Evolutionary conservation across 1,140 invertebrate species (phyloP).

Genomic region (Asobara japonica): DNA sequence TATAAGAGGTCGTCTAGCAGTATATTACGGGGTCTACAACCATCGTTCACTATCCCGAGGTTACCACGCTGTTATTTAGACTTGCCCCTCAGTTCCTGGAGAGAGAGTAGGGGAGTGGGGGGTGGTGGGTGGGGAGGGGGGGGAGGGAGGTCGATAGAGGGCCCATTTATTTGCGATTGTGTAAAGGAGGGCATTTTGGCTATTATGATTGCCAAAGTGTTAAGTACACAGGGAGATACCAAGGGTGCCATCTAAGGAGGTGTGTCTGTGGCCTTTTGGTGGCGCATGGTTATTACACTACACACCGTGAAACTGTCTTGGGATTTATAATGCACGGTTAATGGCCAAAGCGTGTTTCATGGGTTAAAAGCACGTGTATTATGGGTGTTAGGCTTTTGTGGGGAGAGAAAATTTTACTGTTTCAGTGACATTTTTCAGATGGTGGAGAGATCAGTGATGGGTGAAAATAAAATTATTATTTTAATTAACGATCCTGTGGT

Average conservation of each 20-base stretch:
- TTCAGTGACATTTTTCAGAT: neutral
- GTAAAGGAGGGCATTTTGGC: neutral
- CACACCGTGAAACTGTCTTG: neutral
- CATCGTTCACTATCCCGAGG: conserved; percentile 38
- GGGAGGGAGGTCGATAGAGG: neutral
- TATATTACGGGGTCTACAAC: conserved; percentile 37
- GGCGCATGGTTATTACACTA: neutral
- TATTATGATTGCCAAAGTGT: neutral
- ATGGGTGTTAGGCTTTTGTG: neutral
- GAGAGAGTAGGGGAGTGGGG: neutral
- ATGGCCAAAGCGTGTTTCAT: conserved; percentile 39
- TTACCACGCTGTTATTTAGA: conserved; percentile 22
- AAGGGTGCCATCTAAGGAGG: neutral
- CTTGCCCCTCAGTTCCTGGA: conserved; percentile 19
- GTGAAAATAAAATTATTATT: too few species aligned
- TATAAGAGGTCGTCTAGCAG: conserved; percentile 38
- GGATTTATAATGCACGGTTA: conserved; percentile 37
- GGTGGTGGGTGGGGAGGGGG: neutral
- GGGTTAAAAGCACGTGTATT: conserved; percentile 24
- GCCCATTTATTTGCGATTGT: neutral
- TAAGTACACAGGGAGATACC: neutral
- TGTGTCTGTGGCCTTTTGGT: neutral
- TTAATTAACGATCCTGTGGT: too few species aligned
- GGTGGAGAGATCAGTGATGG: neutral
- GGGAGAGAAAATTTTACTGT: neutral